phyloP scores from a whole-genome alignment of 2,797 vertebrate species.

The Acridotheres tristis region DNA sequence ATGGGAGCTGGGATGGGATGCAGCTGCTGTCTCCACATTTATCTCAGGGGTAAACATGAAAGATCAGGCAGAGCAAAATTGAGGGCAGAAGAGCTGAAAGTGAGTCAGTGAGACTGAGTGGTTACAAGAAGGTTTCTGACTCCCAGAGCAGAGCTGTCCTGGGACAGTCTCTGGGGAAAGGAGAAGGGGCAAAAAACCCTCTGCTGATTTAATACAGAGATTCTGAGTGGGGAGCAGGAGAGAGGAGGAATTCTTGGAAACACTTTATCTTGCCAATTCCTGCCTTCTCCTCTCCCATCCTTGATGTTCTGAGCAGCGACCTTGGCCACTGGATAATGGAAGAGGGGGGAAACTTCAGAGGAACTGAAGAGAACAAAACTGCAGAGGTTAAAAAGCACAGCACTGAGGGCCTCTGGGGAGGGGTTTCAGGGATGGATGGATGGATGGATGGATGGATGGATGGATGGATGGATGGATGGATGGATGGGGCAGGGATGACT shows the following conservation, averaged over 20 bases:
- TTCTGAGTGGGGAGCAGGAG: background rate
- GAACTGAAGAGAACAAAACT: background rate
- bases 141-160: background rate
- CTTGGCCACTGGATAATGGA: background rate
- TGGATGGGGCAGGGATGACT: background rate
- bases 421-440: background rate
- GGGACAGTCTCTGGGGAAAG: background rate
- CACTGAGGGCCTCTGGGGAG: background rate
- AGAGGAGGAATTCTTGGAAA: background rate
- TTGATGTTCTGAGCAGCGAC: background rate
- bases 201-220: background rate
- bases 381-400: background rate
- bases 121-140: background rate
- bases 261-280: background rate
- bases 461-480: background rate
- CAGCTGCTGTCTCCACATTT: constrained; percentile 32
- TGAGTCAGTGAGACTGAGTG: background rate
- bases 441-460: background rate
- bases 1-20: constrained; percentile 15
- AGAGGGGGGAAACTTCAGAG: background rate
- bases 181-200: background rate
- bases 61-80: background rate
- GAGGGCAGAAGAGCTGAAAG: background rate
- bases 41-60: background rate
- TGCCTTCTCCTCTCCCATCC: background rate